Percentiles rank a stretch among this genome's conserved stretches.
Conservation (phyloP, 2,888 invertebrate species). For the Philopedon plagiatum region DNA sequence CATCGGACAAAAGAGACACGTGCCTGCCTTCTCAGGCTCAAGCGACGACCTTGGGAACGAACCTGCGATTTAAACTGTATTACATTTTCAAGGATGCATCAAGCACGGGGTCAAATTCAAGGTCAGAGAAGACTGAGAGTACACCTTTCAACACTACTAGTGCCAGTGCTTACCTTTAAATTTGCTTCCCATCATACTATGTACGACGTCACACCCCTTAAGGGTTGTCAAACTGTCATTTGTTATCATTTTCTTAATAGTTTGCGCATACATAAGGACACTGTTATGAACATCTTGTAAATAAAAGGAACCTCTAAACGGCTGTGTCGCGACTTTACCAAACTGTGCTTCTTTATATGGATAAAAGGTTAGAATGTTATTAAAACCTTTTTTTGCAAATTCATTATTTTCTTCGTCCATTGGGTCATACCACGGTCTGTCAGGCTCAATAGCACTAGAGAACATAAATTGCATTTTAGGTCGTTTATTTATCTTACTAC, state of each 20-base stretch:
- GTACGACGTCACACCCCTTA: constrained; percentile 88
- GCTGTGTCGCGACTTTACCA: constrained; percentile 82
- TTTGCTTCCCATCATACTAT: constrained; percentile 88
- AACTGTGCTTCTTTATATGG: constrained; percentile 81
- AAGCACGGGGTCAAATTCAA: no score
- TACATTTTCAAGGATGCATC: no score
- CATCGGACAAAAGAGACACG: no score
- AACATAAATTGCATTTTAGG: neutral
- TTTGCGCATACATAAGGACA: constrained; percentile 92
- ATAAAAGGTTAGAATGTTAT: constrained; percentile 89
- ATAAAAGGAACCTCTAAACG: constrained; percentile 72
- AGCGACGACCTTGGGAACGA: no score
- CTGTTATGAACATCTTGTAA: constrained; percentile 92
- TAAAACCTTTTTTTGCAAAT: constrained; percentile 87
- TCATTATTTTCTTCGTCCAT: constrained; percentile 88
- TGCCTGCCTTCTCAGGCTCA: no score
- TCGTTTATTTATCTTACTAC: no score
- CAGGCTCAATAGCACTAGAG: constrained; percentile 66
- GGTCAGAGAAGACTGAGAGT: no score
- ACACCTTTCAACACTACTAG: neutral
- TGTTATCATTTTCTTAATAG: constrained; percentile 87
- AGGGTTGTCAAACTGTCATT: constrained; percentile 67
- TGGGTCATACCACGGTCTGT: constrained; percentile 88
- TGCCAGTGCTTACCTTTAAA: constrained; percentile 78
- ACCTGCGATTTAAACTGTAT: no score